Percentiles rank a stretch among this genome's conserved stretches.
These are phyloP conservation scores for Sebastolobus alascanus DNA, from an alignment of 2,797 vertebrate genomes.

Conservation along the genomic window DNA sequence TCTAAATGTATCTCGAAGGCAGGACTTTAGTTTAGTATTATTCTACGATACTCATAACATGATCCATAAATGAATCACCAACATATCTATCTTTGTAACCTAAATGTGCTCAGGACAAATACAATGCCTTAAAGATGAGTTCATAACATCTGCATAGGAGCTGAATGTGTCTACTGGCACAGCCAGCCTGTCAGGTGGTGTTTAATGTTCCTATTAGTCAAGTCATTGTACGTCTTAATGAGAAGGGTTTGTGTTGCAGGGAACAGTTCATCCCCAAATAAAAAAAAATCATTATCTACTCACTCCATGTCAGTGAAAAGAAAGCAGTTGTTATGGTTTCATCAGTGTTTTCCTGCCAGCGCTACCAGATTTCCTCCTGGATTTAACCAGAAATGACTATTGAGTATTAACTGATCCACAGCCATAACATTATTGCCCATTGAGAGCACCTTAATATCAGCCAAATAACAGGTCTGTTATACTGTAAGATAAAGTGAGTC, in stretches of 20 bases:
- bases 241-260: neutral
- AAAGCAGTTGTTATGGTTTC: neutral
- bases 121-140: neutral
- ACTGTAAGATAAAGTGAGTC: neutral
- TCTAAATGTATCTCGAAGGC: neutral
- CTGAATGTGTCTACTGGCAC: neutral
- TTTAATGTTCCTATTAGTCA: slow-evolving; percentile 4
- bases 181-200: slow-evolving; percentile 6
- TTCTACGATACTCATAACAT: too few relatives aligned
- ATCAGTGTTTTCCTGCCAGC: neutral
- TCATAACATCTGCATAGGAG: neutral
- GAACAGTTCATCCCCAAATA: slow-evolving; percentile 15
- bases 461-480: neutral
- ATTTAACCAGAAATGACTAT: neutral
- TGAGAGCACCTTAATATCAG: neutral
- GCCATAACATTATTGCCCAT: neutral
- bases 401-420: slow-evolving; percentile 11
- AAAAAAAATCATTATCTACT: neutral
- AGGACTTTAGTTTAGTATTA: neutral
- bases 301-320: neutral
- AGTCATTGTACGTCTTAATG: slow-evolving; percentile 13
- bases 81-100: neutral
- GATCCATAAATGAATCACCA: slow-evolving; percentile 2
- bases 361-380: neutral
- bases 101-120: neutral